Conservation (phyloP, 92 coral and sea anemone species). For the Actinernus sp. region DNA sequence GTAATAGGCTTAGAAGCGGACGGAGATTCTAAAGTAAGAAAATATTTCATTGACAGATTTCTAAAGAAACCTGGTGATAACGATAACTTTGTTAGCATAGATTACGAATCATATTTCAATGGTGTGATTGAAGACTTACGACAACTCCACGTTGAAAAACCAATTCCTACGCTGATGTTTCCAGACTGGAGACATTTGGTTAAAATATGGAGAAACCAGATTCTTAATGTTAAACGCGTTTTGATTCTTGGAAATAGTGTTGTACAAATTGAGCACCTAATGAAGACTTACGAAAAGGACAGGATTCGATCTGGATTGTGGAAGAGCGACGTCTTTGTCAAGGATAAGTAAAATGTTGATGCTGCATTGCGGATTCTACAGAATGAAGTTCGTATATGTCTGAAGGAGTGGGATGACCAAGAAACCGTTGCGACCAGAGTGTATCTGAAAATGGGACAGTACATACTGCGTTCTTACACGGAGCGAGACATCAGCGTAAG, state of each 20-base stretch:
- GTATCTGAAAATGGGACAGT: conserved; percentile 24
- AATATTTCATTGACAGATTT: too few relatives aligned
- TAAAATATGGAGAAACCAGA: conserved; percentile 30
- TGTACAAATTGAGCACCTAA: conserved; percentile 25
- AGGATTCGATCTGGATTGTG: conserved; percentile 22
- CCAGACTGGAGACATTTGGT: conserved; percentile 41
- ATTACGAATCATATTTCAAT: too few relatives aligned
- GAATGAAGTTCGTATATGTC: conserved; percentile 5
- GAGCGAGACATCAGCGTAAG: conserved; percentile 8
- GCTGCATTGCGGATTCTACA: conserved; percentile 14
- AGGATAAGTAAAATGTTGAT: conserved; percentile 34
- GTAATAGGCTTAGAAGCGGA: conserved; percentile 46
- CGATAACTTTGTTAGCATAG: too few relatives aligned
- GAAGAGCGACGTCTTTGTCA: conserved; percentile 42
- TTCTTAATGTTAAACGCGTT: conserved; percentile 10
- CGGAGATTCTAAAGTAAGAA: conserved; percentile 41
- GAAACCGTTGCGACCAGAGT: conserved; percentile 6
- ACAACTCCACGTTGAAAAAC: not conserved
- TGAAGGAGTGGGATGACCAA: conserved; percentile 1
- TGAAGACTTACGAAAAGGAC: conserved; percentile 7
- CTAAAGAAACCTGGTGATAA: too few relatives aligned
- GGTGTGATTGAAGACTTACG: conserved; percentile 1
- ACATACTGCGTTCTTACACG: conserved; percentile 8
- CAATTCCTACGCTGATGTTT: conserved; percentile 17
- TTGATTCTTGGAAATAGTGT: conserved; percentile 13